These are phyloP conservation scores for Zeugodacus cucurbitae DNA, from an alignment of 1,140 invertebrate genomes.

Conservation along the genomic window DNA sequence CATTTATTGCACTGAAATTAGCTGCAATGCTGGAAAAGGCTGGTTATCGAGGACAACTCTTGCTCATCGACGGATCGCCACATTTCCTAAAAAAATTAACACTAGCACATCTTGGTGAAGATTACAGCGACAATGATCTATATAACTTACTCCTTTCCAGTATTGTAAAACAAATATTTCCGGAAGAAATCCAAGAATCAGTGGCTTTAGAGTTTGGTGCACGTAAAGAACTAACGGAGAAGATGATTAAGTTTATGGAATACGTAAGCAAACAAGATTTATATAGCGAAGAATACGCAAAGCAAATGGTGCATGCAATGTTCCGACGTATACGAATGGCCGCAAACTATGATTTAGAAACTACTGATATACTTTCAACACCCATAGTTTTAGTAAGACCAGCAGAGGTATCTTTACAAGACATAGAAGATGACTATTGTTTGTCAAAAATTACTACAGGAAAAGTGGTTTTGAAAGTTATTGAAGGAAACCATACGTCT, in stretches of 20 bases:
- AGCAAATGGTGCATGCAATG: constrained; percentile 65
- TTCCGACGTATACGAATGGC: constrained; percentile 72
- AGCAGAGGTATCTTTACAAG: constrained; percentile 67
- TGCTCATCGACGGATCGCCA: constrained; percentile 72
- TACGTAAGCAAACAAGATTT: constrained; percentile 59
- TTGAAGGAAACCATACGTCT: constrained; percentile 78
- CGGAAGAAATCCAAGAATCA: constrained; percentile 69
- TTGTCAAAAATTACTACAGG: constrained; percentile 69
- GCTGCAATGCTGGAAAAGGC: constrained; percentile 70
- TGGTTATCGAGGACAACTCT: constrained; percentile 69
- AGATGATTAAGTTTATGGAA: constrained; percentile 56
- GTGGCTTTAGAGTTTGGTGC: constrained; percentile 62
- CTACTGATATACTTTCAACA: constrained; percentile 66
- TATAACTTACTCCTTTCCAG: constrained; percentile 70
- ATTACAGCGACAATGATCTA: constrained; percentile 67
- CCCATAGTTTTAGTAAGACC: constrained; percentile 75
- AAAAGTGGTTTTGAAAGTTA: constrained; percentile 68
- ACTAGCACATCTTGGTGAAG: constrained; percentile 57
- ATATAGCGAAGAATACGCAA: constrained; percentile 69
- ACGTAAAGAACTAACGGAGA: constrained; percentile 52
- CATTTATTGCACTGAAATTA: constrained; percentile 70
- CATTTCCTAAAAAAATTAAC: constrained; percentile 69
- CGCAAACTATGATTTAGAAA: constrained; percentile 67
- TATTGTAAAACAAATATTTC: constrained; percentile 68
- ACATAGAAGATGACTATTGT: constrained; percentile 74